Percentiles rank a stretch among this genome's conserved stretches.
phyloP scores from a whole-genome alignment of 2,888 invertebrate genomes.

The Flexamia atlantica region DNA sequence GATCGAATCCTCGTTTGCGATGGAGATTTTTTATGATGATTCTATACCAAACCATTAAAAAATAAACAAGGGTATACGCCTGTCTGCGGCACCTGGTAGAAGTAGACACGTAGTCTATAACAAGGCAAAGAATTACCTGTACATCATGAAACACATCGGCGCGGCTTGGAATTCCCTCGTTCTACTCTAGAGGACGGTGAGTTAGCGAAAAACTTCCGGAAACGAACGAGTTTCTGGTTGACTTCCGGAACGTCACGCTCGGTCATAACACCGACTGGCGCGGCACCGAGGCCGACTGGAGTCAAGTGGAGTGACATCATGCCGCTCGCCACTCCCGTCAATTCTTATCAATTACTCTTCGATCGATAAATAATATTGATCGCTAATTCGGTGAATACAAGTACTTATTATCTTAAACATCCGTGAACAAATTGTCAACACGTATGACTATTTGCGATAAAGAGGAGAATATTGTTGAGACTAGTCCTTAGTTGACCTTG shows the following conservation, averaged over 20 bases:
- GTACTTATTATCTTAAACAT: neutral
- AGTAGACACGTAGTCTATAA: too few relatives aligned
- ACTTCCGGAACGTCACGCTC: constrained; percentile 26
- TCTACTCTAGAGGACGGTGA: neutral
- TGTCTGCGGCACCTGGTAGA: too few relatives aligned
- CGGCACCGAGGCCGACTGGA: neutral
- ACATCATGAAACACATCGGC: constrained; percentile 1
- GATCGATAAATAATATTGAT: neutral
- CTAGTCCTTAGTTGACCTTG: too few relatives aligned
- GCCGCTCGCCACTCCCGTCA: neutral
- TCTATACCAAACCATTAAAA: too few relatives aligned
- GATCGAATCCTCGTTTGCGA: too few relatives aligned
- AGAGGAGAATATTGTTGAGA: too few relatives aligned
- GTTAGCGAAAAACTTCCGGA: constrained; percentile 28
- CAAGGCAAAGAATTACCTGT: too few relatives aligned
- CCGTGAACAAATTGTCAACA: neutral
- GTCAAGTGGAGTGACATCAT: constrained; percentile 28
- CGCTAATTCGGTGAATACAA: neutral
- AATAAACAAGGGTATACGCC: too few relatives aligned
- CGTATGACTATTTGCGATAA: too few relatives aligned
- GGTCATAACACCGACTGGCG: constrained; percentile 3
- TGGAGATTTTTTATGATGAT: too few relatives aligned
- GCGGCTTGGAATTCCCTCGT: neutral
- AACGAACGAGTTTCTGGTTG: neutral
- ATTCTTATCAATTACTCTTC: constrained; percentile 3